Conservation (phyloP, 2,888 invertebrate species). For the Mythimna pallens region DNA sequence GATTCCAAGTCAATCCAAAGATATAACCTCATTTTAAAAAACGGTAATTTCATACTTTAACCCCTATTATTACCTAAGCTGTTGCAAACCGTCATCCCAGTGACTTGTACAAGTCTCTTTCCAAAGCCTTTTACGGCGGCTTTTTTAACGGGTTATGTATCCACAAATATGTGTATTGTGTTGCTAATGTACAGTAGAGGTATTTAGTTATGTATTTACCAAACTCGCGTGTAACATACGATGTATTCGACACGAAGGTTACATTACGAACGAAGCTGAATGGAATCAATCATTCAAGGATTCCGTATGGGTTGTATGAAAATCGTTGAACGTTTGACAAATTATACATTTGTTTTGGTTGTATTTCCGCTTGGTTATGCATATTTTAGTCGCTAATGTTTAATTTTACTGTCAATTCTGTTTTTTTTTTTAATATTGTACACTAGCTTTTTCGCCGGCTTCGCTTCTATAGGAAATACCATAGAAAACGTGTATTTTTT, state of each 20-base stretch:
- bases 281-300: conserved; percentile 49
- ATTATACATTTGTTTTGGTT: conserved; percentile 19
- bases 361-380: conserved; percentile 29
- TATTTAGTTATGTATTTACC: conserved; percentile 41
- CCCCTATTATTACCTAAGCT: too few species aligned
- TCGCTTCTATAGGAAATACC: too few species aligned
- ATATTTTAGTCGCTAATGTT: neutral
- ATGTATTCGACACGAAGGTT: conserved; percentile 49
- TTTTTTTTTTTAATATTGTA: neutral
- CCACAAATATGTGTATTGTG: neutral
- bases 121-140: neutral
- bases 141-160: neutral
- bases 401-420: neutral
- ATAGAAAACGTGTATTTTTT: too few species aligned
- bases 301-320: conserved; percentile 37
- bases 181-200: neutral
- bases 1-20: too few species aligned
- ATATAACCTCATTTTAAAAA: too few species aligned
- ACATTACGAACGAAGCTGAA: conserved; percentile 30
- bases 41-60: too few species aligned
- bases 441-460: too few species aligned
- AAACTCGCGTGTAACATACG: conserved; percentile 50
- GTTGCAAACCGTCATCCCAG: too few species aligned
- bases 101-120: neutral
- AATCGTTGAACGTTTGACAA: conserved; percentile 27